Conservation (phyloP, 2,797 vertebrate genomes). For the Uromys caudimaculatus region DNA sequence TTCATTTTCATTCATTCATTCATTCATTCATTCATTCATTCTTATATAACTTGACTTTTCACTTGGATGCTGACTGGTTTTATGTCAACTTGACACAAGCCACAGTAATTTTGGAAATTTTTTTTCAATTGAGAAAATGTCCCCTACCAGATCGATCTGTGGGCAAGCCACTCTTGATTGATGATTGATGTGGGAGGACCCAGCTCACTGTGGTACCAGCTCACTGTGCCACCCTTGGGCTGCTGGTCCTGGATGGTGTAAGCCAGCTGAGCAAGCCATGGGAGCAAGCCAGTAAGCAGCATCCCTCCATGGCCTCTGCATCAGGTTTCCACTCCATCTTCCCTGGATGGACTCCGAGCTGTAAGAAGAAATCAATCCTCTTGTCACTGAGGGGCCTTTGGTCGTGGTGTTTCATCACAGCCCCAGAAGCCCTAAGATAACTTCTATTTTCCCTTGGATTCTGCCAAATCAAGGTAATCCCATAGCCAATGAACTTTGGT, state of each 20-base stretch:
- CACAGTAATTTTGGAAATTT: background rate
- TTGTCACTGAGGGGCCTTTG: background rate
- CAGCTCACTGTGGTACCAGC: too few relatives aligned
- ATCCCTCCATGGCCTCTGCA: background rate
- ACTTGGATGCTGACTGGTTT: background rate
- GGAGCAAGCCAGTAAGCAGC: background rate
- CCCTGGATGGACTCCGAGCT: background rate
- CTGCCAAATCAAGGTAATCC: background rate
- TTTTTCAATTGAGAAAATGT: background rate
- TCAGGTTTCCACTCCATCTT: background rate
- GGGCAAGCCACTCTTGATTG: background rate
- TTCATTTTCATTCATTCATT: conserved; percentile 13
- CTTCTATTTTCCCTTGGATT: background rate
- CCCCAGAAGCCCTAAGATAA: background rate
- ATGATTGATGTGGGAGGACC: background rate
- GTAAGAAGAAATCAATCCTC: background rate
- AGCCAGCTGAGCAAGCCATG: background rate
- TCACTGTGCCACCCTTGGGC: too few relatives aligned
- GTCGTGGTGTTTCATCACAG: background rate
- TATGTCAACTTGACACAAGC: background rate
- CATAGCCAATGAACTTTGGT: background rate
- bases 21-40: background rate
- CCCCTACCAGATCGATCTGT: background rate
- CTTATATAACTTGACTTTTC: background rate
- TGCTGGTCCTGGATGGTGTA: background rate